Conservation (phyloP, 1,140 invertebrate species). For the Vollenhovia emeryi region DNA sequence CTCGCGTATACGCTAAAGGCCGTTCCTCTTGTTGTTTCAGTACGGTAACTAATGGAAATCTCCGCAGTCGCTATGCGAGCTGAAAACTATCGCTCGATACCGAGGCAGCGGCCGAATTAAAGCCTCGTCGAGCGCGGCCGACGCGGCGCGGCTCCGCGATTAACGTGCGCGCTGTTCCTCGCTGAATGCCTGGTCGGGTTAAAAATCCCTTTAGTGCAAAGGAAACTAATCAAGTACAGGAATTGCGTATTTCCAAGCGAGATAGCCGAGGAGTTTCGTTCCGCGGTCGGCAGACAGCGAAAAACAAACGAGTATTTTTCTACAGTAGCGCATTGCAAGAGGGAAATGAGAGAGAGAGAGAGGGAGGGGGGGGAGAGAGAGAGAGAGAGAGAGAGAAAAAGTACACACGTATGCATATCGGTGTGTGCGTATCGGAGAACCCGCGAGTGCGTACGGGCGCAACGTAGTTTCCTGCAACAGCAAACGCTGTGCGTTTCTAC, state of each 20-base stretch:
- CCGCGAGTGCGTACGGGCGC: not conserved
- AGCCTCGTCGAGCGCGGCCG: conserved; percentile 13
- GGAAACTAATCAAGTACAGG: conserved; percentile 69
- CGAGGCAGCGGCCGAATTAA: conserved; percentile 40
- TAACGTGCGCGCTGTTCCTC: conserved; percentile 26
- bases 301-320: conserved; percentile 70
- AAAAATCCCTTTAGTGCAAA: conserved; percentile 53
- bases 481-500: conserved; percentile 50
- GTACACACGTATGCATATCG: not conserved
- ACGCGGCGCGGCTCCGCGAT: conserved; percentile 20
- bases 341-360: not conserved
- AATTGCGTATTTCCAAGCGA: conserved; percentile 58
- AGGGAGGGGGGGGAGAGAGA: not conserved
- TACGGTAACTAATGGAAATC: conserved; percentile 37
- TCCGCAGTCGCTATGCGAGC: not conserved
- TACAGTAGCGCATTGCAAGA: not conserved
- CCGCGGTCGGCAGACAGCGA: conserved; percentile 55
- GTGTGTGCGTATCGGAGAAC: not conserved
- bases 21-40: not conserved
- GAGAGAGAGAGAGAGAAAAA: conserved; percentile 26
- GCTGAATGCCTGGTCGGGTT: conserved; percentile 4
- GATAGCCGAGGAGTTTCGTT: conserved; percentile 57
- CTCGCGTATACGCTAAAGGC: not conserved
- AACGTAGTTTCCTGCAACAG: conserved; percentile 20
- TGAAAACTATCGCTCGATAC: conserved; percentile 44